These are phyloP conservation scores for Philereme transversata DNA, from an alignment of 2,888 invertebrate species.

Conservation along the genomic window DNA sequence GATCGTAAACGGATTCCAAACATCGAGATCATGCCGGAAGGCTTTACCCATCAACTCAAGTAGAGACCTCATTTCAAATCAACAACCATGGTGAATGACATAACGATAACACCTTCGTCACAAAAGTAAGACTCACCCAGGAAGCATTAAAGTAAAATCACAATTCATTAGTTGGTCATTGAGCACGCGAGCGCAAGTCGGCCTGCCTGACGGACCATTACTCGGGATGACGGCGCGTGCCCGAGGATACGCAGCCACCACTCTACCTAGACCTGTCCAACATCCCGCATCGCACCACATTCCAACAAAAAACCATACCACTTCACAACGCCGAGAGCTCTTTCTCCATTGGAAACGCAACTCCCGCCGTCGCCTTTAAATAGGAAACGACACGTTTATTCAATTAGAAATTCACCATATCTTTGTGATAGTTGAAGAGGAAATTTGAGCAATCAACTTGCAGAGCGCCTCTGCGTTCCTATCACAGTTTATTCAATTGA, in stretches of 20 bases:
- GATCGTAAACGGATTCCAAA: not conserved
- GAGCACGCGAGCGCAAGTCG: slow-evolving; percentile 62
- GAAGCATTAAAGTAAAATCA: slow-evolving; percentile 69
- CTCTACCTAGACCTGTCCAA: slow-evolving; percentile 42
- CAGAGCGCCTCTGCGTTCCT: slow-evolving; percentile 80
- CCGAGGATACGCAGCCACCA: slow-evolving; percentile 56
- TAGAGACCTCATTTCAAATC: slow-evolving; percentile 19
- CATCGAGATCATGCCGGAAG: slow-evolving; percentile 19
- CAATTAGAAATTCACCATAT: slow-evolving; percentile 85
- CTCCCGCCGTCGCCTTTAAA: slow-evolving; percentile 80
- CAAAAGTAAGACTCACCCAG: slow-evolving; percentile 67
- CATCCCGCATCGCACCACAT: slow-evolving; percentile 41
- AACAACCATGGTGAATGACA: slow-evolving; percentile 42
- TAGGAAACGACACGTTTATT: slow-evolving; percentile 85
- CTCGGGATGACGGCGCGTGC: slow-evolving; percentile 79
- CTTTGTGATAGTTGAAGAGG: slow-evolving; percentile 84
- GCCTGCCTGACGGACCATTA: slow-evolving; percentile 73
- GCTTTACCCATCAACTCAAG: slow-evolving; percentile 13
- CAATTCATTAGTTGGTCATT: slow-evolving; percentile 77
- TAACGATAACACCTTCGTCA: slow-evolving; percentile 54
- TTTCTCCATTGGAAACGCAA: slow-evolving; percentile 67
- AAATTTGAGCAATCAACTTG: slow-evolving; percentile 84
- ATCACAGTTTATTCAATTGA: slow-evolving; percentile 84
- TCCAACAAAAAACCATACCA: slow-evolving; percentile 45
- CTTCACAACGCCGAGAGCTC: slow-evolving; percentile 57